Evolutionary conservation across 2,113 vertebrate species (phyloP).

Genomic region (Arenaria interpres): DNA sequence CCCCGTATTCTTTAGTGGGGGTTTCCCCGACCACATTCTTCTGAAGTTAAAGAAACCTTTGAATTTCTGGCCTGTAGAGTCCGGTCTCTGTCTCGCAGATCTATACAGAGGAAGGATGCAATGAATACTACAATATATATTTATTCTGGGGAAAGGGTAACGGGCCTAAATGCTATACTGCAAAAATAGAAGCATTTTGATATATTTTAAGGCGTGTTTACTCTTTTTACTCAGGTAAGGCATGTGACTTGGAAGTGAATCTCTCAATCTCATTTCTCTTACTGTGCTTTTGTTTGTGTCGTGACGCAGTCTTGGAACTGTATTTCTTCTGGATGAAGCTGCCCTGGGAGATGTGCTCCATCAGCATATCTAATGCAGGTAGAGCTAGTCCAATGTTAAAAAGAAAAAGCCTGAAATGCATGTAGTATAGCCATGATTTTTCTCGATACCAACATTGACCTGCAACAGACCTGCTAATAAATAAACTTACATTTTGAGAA

Average conservation of each 20-base stretch:
- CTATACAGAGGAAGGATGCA: background rate
- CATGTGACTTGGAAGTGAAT: background rate
- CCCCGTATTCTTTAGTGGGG: background rate
- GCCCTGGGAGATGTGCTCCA: background rate
- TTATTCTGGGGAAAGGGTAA: background rate
- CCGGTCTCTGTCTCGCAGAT: background rate
- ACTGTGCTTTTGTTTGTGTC: background rate
- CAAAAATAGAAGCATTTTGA: background rate
- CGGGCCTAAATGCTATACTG: background rate
- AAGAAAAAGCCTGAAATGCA: background rate
- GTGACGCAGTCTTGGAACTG: background rate
- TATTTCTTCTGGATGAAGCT: background rate
- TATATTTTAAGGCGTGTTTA: background rate
- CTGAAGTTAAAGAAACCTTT: background rate
- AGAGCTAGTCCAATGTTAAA: background rate
- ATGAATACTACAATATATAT: background rate
- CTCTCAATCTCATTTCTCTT: background rate
- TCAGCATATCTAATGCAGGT: background rate
- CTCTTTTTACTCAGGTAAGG: background rate
- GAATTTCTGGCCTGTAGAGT: fast-evolving
- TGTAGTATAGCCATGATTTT: background rate
- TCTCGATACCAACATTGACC: background rate
- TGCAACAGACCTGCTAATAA: background rate
- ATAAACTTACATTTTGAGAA: background rate
- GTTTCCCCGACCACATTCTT: background rate